phyloP scores from a whole-genome alignment of 2,113 vertebrate genomes.

The Cisticola juncidis region DNA sequence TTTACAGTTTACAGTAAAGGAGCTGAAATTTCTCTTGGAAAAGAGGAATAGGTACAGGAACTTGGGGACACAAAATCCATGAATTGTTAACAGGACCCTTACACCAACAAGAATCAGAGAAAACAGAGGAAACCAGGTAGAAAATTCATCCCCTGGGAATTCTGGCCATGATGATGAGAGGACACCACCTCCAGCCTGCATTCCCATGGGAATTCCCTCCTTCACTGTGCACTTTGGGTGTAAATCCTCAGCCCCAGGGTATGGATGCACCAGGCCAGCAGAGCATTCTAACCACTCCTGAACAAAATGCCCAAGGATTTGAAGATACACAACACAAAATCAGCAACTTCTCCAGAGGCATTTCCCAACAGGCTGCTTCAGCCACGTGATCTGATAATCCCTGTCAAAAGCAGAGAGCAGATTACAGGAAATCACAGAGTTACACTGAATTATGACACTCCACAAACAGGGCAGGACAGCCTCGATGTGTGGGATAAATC shows the following conservation, averaged over 20 bases:
- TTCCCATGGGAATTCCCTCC: background rate
- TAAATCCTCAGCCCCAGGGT: background rate
- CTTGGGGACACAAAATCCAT: background rate
- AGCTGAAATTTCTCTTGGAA: background rate
- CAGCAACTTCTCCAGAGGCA: background rate
- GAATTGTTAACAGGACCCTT: background rate
- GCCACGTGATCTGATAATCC: background rate
- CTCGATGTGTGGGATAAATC: background rate
- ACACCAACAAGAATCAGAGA: background rate
- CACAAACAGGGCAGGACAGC: background rate
- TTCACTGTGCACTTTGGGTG: rapidly evolving
- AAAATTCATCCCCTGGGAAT: background rate
- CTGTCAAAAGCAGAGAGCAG: background rate
- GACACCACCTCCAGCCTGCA: background rate
- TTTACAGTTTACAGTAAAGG: background rate
- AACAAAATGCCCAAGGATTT: background rate
- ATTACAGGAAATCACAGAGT: background rate
- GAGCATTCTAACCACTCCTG: rapidly evolving
- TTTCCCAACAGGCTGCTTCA: background rate
- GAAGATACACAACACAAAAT: background rate
- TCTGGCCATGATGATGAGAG: background rate
- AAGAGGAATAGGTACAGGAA: background rate
- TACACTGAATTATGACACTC: rapidly evolving
- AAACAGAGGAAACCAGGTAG: background rate
- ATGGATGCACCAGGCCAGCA: background rate